phyloP scores from a whole-genome alignment of 2,888 invertebrate species.

The Drosophila mimica region DNA sequence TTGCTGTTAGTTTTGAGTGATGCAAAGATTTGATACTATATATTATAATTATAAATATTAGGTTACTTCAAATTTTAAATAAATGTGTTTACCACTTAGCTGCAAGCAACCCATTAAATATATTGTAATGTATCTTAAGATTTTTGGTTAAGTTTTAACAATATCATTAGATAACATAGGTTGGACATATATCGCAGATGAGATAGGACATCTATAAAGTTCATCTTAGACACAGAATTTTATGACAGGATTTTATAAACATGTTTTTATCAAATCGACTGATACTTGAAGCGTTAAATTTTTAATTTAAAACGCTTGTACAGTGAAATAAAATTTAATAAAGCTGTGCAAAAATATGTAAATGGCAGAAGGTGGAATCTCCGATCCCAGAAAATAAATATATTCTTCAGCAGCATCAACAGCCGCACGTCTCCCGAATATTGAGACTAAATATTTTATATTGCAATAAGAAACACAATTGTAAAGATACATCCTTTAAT shows the following conservation, averaged over 20 bases:
- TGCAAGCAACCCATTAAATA: neutral
- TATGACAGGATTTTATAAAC: neutral
- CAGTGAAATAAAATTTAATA: neutral
- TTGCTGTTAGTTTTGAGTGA: neutral
- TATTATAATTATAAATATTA: neutral
- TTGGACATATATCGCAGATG: neutral
- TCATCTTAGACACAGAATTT: neutral
- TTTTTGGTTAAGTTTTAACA: neutral
- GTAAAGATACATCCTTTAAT: neutral
- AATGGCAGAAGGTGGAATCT: neutral
- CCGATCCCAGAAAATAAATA: neutral
- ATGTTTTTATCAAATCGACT: neutral
- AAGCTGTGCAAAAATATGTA: neutral
- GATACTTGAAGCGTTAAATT: neutral
- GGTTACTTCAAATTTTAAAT: neutral
- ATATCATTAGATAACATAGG: neutral
- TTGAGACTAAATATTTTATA: neutral
- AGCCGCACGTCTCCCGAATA: neutral
- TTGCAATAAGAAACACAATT: neutral
- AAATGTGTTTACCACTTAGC: neutral
- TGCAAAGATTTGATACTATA: neutral
- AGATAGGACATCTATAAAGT: neutral
- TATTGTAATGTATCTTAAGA: neutral
- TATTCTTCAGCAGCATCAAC: neutral
- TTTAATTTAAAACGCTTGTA: no score